Evolutionary conservation across 1,140 invertebrate species (phyloP), one percentile per base, ranked within the genome.

Genomic region (Panagrolaimus sp.): DNA sequence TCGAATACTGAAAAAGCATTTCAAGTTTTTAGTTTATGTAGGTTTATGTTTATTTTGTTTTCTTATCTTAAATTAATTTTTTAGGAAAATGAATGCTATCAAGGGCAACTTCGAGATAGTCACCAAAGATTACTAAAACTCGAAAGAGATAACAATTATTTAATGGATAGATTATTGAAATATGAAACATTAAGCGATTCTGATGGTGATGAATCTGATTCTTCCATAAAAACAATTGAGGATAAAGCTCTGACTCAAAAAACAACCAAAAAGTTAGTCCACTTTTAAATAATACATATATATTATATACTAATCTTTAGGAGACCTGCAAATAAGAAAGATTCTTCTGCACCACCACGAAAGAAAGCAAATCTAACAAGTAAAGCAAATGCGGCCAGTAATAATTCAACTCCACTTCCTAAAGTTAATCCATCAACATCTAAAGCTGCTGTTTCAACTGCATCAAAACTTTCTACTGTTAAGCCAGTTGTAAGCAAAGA

Each of bases 11-110:
- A 57, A 27, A 57, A 25, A 20, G 20, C 51, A 57, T 23, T 57
- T 57, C n/a, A n/a, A 20, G 51, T 25, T 11, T 8, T 57, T 57
- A 27, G 27, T 57, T 20, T 57, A 57, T 16, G 51, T 57, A 57
- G 20, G 51, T n/a, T n/a, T 13, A 25, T 2, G 11, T 20, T 20
- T 16, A 11, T n/a, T n/a, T n/a, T n/a, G n/a, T n/a, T n/a, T n/a
- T n/a, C n/a, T n/a, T n/a, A n/a, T 23, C 1, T 25, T 57, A 5
- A 25, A 57, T 20, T 16, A 16, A 51, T 5, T 14, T 57, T 57
- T 8, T 11, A 57, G 51, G 51, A 57, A 57, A 57, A 57, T 57
- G 51, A 57, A 20, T 57, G 51, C 20, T 57, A 57, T 20, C 51
- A 57, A 13, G 27, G 51, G 9, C 51, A 57, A 23, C 13, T 57